Base-by-base conservation (phyloP, 2,888 invertebrate species). In the Temnothorax ravouxi region DNA sequence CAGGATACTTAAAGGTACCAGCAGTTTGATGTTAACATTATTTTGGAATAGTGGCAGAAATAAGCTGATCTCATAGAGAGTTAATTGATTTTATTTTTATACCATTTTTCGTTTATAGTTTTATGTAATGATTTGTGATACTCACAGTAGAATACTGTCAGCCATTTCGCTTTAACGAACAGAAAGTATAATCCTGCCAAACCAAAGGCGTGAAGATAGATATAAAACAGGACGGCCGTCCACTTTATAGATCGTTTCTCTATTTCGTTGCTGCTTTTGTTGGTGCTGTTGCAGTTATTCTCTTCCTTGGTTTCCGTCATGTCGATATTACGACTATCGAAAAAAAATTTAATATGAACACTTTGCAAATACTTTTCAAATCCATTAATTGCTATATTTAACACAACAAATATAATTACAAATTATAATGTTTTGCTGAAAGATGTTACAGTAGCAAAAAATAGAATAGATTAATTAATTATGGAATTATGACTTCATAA, bases 221-320 rank as follows among this genome's bases (percentile, higher is more conserved):
- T 96, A 93, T 97, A 97, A 93, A 97, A 96, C 0, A 98, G 95
- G 0, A 98, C 97, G 21, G 96, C 95, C 0, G 96, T 96, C 98
- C 98, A 98, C 91, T 96, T 95, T 0, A 96, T 96, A 86, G 97
- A 97, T 21, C 97, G 95, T 87, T 96, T 96, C 44, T 83, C 67
- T 71, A 52, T 13, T 59, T 59, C 38, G 0, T 71, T n/a, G 13
- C 0, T 52, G 25, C 5, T 62, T 1, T 11, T 47, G 1, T 4
- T 38, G 25, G 11, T 9, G 13, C 0, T 25, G 3, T 15, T 29
- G 3, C 13, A 38, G 1, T 34, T 29, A 21, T n/a, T 47, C 9
- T 79, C 11, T 67, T 56, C 66, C 4, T 15, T 59, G 21, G 0
- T 29, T 54, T 47, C 34, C 2, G 34, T 44, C 79, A 79, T 79